Conservation (phyloP, 92 coral and sea anemone genomes). For the Pocillopora meandrina region DNA sequence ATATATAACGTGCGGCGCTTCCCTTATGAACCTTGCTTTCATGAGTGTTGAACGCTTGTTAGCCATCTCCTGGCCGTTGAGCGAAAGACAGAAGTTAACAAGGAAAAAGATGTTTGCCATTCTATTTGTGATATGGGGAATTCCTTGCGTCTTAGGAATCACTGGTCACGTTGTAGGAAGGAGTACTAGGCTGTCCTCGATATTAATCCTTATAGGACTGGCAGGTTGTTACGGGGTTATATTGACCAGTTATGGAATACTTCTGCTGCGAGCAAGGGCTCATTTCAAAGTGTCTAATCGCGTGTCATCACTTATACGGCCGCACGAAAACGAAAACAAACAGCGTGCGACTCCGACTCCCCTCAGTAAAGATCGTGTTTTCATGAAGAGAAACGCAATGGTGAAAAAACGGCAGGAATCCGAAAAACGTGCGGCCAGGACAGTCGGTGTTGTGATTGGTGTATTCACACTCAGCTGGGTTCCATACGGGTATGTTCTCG, state of each 20-base stretch:
- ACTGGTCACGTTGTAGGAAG: neutral
- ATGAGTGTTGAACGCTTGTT: slow-evolving; percentile 75
- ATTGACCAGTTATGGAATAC: slow-evolving; percentile 31
- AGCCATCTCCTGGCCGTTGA: slow-evolving; percentile 60
- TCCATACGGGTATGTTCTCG: slow-evolving; percentile 58
- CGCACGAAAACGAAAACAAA: neutral
- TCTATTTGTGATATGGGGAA: slow-evolving; percentile 11
- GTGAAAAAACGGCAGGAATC: slow-evolving; percentile 34
- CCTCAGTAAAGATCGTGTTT: neutral
- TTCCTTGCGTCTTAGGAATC: slow-evolving; percentile 18
- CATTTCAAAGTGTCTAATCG: slow-evolving; percentile 14
- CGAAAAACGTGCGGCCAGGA: slow-evolving; percentile 66
- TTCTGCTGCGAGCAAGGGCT: slow-evolving; percentile 9
- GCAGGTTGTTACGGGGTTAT: slow-evolving; percentile 37
- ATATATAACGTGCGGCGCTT: slow-evolving; percentile 67
- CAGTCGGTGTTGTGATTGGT: slow-evolving; percentile 70
- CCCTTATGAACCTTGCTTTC: slow-evolving; percentile 56
- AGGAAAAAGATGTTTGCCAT: neutral
- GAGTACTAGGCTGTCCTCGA: slow-evolving; percentile 7
- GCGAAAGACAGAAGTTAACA: neutral
- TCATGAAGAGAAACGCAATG: neutral
- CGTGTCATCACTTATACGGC: neutral
- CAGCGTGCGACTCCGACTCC: neutral
- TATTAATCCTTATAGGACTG: slow-evolving; percentile 31
- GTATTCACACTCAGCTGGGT: slow-evolving; percentile 74